phyloP scores from a whole-genome alignment of 2,888 invertebrate species.

The Lepidonotus clava region DNA sequence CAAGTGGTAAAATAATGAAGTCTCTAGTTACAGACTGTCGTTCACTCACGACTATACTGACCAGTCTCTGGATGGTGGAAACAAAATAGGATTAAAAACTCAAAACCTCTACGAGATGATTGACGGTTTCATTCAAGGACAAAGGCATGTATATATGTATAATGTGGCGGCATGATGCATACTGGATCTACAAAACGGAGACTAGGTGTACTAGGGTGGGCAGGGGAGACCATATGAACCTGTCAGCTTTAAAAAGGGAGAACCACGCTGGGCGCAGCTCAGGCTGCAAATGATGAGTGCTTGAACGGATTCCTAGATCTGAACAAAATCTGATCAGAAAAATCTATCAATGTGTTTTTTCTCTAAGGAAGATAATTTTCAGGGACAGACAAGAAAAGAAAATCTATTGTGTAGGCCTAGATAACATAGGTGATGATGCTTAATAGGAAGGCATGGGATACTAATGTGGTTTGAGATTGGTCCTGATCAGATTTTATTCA shows the following conservation, averaged over 20 bases:
- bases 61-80: background rate
- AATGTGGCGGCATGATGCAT: background rate
- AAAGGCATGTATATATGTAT: too few species aligned
- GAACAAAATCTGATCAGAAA: background rate
- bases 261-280: background rate
- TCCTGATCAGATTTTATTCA: slow-evolving; percentile 12
- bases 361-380: too few species aligned
- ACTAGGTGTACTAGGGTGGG: background rate
- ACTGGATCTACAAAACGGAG: background rate
- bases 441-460: too few species aligned
- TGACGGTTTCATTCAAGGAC: background rate
- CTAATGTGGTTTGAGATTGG: too few species aligned
- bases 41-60: slow-evolving; percentile 8
- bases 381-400: too few species aligned
- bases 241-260: slow-evolving; percentile 15
- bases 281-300: background rate
- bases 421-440: too few species aligned
- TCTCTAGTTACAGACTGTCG: background rate
- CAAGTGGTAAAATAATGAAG: slow-evolving; percentile 14
- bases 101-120: background rate
- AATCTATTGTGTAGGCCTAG: too few species aligned
- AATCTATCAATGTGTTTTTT: too few species aligned
- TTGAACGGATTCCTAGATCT: background rate
- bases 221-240: slow-evolving; percentile 8
- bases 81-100: slow-evolving; percentile 7